Percentiles rank a stretch among this genome's conserved stretches.
phyloP scores from a whole-genome alignment of 2,797 vertebrate genomes.

The Spinus olivaceus region DNA sequence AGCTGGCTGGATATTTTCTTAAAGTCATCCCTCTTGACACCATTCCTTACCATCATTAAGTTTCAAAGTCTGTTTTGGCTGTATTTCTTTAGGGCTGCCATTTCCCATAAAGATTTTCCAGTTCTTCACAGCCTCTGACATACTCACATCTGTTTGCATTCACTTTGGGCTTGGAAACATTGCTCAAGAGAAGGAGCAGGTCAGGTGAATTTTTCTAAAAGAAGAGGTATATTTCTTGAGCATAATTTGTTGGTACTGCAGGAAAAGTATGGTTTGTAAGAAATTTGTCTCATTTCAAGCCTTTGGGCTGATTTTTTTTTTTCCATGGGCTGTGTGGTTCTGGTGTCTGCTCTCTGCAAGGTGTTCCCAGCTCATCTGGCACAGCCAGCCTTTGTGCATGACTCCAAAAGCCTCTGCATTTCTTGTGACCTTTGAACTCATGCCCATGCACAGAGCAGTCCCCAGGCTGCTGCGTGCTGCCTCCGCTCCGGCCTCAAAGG shows the following conservation, averaged over 20 bases:
- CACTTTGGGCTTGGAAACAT: neutral
- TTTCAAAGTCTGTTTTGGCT: neutral
- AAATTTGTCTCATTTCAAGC: neutral
- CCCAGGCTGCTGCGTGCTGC: neutral
- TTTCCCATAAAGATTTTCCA: neutral
- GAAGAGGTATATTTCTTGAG: neutral
- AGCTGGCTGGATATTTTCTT: neutral
- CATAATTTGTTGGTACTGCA: neutral
- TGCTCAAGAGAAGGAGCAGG: neutral
- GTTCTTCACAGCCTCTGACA: neutral
- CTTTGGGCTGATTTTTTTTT: neutral
- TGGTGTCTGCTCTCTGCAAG: neutral
- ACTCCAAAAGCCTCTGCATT: neutral
- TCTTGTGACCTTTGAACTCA: neutral
- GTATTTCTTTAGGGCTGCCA: neutral
- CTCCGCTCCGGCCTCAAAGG: neutral
- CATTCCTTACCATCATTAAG: neutral
- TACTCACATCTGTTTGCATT: neutral
- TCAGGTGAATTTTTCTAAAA: neutral
- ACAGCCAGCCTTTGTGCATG: neutral
- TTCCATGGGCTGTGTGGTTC: neutral
- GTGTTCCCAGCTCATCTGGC: neutral
- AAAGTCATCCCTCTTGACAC: neutral
- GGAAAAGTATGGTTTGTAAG: neutral
- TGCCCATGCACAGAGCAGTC: neutral